Evolutionary conservation across 2,888 invertebrate genomes (phyloP), one percentile per base, ranked within the genome.

Genomic region (Hofmannophila pseudospretella): DNA sequence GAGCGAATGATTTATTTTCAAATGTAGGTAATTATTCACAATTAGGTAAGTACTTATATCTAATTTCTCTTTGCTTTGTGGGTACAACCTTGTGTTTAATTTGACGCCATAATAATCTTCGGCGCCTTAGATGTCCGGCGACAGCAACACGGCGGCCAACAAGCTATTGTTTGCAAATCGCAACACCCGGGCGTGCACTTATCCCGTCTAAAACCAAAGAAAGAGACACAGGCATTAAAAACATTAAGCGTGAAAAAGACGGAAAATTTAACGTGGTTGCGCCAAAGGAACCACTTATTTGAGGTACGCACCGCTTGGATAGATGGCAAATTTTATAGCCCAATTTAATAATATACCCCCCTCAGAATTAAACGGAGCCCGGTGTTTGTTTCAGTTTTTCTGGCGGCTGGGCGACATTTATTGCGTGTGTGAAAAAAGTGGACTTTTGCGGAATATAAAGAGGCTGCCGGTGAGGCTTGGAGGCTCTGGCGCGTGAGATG

Each of bases 131-230:
- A 73, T 68, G 73, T 68, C 58, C 54, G 44, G 43, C 45, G 78
- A 73, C 75, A 69, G 67, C 52, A 55, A 81, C 80, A 76, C 66
- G 69, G 73, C 70, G 65, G 67, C 58, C 67, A 67, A 86, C 86
- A 84, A 64, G 76, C 80, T 60, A 87, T 86, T 87, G 86, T 86
- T 85, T 87, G 86, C 82, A 81, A 86, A 86, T 87, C 57, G 52
- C 60, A 63, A 75, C 76, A 75, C 60, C n/a, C 67, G 55, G 65
- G 59, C 61, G 57, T 62, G 63, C 63, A 68, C 61, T 70, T 66
- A 66, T 66, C 50, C 56, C 47, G 55, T 52, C 58, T 48, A 38
- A 58, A 51, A 55, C 54, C 47, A 41, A 28, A 39, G 54, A 66
- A 48, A 52, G 57, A 56, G 69, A 71, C 48, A 45, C 49, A 54